Conservation (phyloP, 1,140 invertebrate species). For the Tetraneura akinire region DNA sequence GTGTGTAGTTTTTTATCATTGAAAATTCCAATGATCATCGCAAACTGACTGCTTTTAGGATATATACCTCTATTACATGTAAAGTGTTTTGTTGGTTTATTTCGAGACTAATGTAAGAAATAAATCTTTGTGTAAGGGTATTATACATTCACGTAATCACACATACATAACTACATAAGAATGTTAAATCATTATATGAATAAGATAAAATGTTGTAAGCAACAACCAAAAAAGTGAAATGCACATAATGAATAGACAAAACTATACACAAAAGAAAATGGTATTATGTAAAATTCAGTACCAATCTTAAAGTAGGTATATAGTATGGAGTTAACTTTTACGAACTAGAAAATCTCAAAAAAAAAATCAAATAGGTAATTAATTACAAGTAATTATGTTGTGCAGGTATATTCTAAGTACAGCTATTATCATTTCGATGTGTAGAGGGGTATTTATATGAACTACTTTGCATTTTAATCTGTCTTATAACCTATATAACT, state of each 20-base stretch:
- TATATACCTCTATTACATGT: neutral
- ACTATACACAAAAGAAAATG: slow-evolving; percentile 7
- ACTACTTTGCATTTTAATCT: too few species aligned
- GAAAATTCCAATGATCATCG: neutral
- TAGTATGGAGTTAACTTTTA: neutral
- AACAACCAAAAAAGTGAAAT: neutral
- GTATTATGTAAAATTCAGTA: neutral
- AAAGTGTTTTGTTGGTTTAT: neutral
- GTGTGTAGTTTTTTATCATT: neutral
- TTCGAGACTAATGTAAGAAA: slow-evolving; percentile 18
- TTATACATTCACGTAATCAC: neutral
- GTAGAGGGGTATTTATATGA: too few species aligned
- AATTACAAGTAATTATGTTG: neutral
- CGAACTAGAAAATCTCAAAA: neutral
- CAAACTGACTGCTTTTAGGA: neutral
- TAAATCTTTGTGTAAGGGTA: neutral
- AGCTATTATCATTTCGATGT: too few species aligned
- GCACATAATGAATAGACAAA: neutral
- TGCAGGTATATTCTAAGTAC: too few species aligned
- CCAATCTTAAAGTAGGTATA: too few species aligned
- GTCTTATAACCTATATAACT: too few species aligned
- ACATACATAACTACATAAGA: too few species aligned
- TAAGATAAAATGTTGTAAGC: neutral
- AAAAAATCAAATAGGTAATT: neutral
- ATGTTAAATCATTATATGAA: neutral